Percentiles rank a stretch among this genome's conserved stretches.
Conservation (phyloP, 2,888 invertebrate species). For the Macropis europaea region DNA sequence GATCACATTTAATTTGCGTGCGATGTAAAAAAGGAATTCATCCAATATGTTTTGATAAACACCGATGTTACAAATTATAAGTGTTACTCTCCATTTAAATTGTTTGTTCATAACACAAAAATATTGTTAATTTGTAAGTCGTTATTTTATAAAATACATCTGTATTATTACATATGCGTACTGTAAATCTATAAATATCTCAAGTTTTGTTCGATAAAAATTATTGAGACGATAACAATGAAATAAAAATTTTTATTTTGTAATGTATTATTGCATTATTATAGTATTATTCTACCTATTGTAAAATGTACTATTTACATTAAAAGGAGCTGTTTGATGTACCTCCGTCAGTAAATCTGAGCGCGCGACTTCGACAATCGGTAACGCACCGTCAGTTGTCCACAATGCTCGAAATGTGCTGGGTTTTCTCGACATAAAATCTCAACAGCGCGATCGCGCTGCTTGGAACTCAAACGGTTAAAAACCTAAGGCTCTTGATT, state of each 20-base stretch:
- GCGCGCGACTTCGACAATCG: slow-evolving; percentile 19
- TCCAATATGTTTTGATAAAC: too few species aligned
- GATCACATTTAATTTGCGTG: too few species aligned
- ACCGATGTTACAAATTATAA: slow-evolving; percentile 23
- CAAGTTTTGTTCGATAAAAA: slow-evolving; percentile 21
- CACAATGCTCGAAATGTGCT: too few species aligned
- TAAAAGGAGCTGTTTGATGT: slow-evolving; percentile 17
- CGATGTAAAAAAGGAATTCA: too few species aligned
- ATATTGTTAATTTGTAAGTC: slow-evolving; percentile 24
- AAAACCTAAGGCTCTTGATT: too few species aligned
- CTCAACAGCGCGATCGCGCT: too few species aligned
- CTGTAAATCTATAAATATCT: slow-evolving; percentile 21
- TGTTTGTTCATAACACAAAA: slow-evolving; percentile 21
- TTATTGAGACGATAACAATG: slow-evolving; percentile 27
- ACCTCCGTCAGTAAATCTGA: slow-evolving; percentile 25
- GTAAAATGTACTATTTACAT: too few species aligned
- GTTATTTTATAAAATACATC: slow-evolving; percentile 18
- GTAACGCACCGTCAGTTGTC: slow-evolving; percentile 25
- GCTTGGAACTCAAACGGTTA: too few species aligned
- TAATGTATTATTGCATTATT: too few species aligned
- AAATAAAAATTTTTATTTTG: slow-evolving; percentile 23
- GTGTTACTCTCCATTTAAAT: slow-evolving; percentile 17
- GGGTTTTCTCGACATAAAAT: too few species aligned
- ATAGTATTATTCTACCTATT: too few species aligned
- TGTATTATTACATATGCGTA: slow-evolving; percentile 23